Conservation (phyloP, 2,888 invertebrate species). For the Xanthia togata region DNA sequence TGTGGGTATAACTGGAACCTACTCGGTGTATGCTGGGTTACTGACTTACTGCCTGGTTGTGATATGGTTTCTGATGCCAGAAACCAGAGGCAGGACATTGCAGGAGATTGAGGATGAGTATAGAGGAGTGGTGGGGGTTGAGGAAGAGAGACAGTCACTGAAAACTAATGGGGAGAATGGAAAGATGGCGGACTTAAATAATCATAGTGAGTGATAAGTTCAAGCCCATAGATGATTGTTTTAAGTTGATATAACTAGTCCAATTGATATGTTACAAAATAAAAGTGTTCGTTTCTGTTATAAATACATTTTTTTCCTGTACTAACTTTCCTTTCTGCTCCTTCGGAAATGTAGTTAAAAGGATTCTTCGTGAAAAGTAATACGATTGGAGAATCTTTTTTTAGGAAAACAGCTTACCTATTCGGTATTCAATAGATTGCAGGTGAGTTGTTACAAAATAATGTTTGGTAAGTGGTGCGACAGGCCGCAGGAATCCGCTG, state of each 20-base stretch:
- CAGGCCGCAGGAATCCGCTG: too few relatives aligned
- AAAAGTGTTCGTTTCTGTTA: background rate
- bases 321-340: background rate
- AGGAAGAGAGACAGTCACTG: constrained; percentile 22
- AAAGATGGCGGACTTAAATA: background rate
- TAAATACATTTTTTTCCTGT: background rate
- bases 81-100: constrained; percentile 92
- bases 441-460: too few relatives aligned
- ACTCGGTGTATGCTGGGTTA: constrained; percentile 88
- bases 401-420: too few relatives aligned
- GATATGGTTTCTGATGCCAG: constrained; percentile 91
- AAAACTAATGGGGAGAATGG: constrained; percentile 6
- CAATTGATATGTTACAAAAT: background rate
- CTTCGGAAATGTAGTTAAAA: background rate
- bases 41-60: constrained; percentile 88
- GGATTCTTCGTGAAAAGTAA: background rate
- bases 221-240: background rate
- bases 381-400: background rate
- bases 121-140: constrained; percentile 68
- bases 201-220: background rate
- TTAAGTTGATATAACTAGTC: background rate
- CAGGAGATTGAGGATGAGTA: constrained; percentile 92
- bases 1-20: constrained; percentile 90
- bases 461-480: too few relatives aligned
- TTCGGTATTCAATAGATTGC: background rate